Evolutionary conservation across 2,113 vertebrate genomes (phyloP).

Genomic region (Agelaius tricolor): DNA sequence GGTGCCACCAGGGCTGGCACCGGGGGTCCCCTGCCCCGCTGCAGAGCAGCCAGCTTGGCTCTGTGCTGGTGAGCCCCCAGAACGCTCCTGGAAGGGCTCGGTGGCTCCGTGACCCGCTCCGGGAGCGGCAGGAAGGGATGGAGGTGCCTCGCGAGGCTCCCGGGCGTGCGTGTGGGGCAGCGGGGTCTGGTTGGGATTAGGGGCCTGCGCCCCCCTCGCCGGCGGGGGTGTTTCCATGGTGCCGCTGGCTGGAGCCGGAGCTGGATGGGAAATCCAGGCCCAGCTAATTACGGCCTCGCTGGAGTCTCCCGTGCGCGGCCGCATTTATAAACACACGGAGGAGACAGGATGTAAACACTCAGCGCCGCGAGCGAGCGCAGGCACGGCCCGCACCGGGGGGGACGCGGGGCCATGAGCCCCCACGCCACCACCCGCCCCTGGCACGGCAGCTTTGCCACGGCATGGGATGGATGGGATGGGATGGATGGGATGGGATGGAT

Average conservation of each 20-base stretch:
- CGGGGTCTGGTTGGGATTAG: conserved; percentile 34
- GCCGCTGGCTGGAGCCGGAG: not conserved
- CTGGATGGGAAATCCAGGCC: conserved; percentile 53
- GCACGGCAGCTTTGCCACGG: fast-evolving
- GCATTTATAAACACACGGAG: conserved; percentile 59
- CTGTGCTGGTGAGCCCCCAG: not conserved
- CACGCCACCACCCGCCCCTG: fast-evolving
- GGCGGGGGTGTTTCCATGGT: not conserved
- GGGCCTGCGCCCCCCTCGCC: not conserved
- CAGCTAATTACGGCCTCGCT: conserved; percentile 27
- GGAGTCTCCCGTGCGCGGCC: conserved; percentile 30
- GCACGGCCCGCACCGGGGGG: not conserved
- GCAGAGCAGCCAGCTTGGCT: not conserved
- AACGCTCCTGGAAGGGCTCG: fast-evolving
- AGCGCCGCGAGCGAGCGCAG: not conserved
- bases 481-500: no score
- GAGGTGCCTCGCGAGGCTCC: fast-evolving
- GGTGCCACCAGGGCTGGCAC: not conserved
- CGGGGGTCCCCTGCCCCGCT: fast-evolving
- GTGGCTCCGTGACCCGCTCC: fast-evolving
- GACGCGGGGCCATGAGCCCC: fast-evolving
- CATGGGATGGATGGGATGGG: not conserved
- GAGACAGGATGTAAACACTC: conserved; percentile 66
- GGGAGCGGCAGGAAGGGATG: fast-evolving
- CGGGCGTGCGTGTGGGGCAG: not conserved